Base-by-base conservation (phyloP, 2,113 vertebrate genomes). In the Arizona elegans region DNA sequence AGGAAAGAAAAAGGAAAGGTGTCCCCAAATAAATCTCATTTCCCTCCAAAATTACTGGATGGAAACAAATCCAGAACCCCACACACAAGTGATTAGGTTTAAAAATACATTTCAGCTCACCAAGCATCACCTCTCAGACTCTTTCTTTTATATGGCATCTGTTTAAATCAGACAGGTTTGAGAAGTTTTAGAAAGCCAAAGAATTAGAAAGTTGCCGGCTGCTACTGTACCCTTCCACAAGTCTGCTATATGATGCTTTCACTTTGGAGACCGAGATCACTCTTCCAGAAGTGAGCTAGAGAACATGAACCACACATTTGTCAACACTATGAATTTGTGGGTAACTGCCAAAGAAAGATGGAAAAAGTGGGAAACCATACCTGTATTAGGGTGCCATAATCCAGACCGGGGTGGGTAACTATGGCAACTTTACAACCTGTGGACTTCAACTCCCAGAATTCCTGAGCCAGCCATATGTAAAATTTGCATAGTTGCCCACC, bases 21-120 rank as follows among this genome's bases (percentile, higher is more conserved):
- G 95, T 91, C 54, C 62, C 89, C n/a, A n/a, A 26, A 93, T 21
- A 29, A 85, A 88, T 19, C 94, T 81, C 81, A 26, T 56, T 90
- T 90, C 55, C 52, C 94, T 91, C 86, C 94, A 96, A 94, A 88
- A 95, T 86, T n/a, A 15, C 91, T 94, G 88, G 90, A 0, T 85
- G 81, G 29, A 88, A 21, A 6, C 3, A 62, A 23, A 65, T 47
- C 33, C 91, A 12, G 17, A 38, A 85, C 23, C 19, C 2, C 52
- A 87, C 53, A 87, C 53, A 33, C 17, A 87, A 47, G 3, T n/a
- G 8, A 54, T 95, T 33, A 75, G 2, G 24, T 91, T 52, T 92
- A 93, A 2, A 50, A 92, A 92, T 65, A 55, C 33, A 92, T 86
- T 1, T 21, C 33, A 10, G 62, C 5, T 0, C 92, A 93, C 81